These are phyloP conservation scores for Dolichomitus sp. DNA, from an alignment of 2,888 invertebrate genomes.

Conservation along the genomic window DNA sequence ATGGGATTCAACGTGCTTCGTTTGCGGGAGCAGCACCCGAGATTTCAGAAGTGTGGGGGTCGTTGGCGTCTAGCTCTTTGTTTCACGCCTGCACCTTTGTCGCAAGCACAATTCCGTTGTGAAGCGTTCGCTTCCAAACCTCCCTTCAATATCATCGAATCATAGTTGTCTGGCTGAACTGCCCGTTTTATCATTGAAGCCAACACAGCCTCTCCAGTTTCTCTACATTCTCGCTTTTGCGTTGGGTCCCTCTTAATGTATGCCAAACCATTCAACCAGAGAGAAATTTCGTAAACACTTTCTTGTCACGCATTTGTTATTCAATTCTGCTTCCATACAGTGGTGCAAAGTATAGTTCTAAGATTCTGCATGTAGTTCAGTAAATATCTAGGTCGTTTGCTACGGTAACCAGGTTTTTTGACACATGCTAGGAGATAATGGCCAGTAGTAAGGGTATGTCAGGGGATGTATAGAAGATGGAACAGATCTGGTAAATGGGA, in stretches of 20 bases:
- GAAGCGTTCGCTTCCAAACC: background rate
- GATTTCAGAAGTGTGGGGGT: constrained; percentile 36
- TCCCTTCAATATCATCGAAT: constrained; percentile 60
- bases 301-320: constrained; percentile 48
- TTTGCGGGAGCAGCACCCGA: constrained; percentile 62
- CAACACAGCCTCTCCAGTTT: constrained; percentile 13
- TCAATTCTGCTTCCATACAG: constrained; percentile 42
- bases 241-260: constrained; percentile 26
- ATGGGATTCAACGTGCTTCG: constrained; percentile 69
- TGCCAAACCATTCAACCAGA: constrained; percentile 38
- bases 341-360: constrained; percentile 27
- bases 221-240: constrained; percentile 3
- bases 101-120: constrained; percentile 25
- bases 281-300: constrained; percentile 21
- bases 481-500: background rate
- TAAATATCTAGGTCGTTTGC: constrained; percentile 46
- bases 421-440: constrained; percentile 22
- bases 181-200: constrained; percentile 32
- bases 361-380: constrained; percentile 25
- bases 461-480: constrained; percentile 24
- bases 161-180: constrained; percentile 39
- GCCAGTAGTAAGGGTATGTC: background rate
- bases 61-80: constrained; percentile 60
- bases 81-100: constrained; percentile 65
- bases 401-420: constrained; percentile 38